Evolutionary conservation across 92 coral and sea anemone species (phyloP), one percentile per base, ranked within the genome.

Genomic region (Micromussa lordhowensis): DNA sequence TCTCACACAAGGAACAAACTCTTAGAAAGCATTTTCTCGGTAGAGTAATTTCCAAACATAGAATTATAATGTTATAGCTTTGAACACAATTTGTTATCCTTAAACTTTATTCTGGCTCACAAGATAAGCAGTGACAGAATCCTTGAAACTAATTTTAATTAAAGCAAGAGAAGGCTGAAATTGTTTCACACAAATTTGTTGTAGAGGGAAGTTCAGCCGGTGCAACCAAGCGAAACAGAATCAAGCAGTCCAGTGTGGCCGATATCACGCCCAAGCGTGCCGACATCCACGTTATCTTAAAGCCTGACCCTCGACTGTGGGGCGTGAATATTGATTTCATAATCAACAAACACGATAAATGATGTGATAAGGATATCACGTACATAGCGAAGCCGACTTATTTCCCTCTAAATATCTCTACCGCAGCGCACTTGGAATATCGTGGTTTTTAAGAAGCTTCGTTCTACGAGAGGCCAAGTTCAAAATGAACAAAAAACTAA

Each of bases 321-420:
- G 80, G 87, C 86, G 78, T 74, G 59, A 73, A 84, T 84, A 72
- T 73, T 57, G 80, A 51, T 84, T 84, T 73, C 48, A 55, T 22
- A 17, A 84, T 72, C 66, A 72, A 84, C 69, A 53, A 71, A 72
- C 48, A 72, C 17, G 68, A 32, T 31, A 71, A 44, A 35, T 1
- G 24, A 17, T 0, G 49, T 2, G 48, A 71, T 29, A 54, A 71
- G 34, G 17, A n/a, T 54, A 70, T 55, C 79, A 72, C 79, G 32
- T 61, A 21, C 40, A 72, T 15, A 0, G 71, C 4, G 29, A 48
- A 36, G 18, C 58, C 70, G 75, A 68, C 36, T 77, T 68, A 64
- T 81, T 82, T 29, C 14, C 44, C 14, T 29, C 21, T 28, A 14
- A 19, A 48, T 35, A 28, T 29, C 30, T 26, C 16, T 26, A 66